phyloP scores from a whole-genome alignment of 2,797 vertebrate species.

The Sternarchorhynchus goeldii region DNA sequence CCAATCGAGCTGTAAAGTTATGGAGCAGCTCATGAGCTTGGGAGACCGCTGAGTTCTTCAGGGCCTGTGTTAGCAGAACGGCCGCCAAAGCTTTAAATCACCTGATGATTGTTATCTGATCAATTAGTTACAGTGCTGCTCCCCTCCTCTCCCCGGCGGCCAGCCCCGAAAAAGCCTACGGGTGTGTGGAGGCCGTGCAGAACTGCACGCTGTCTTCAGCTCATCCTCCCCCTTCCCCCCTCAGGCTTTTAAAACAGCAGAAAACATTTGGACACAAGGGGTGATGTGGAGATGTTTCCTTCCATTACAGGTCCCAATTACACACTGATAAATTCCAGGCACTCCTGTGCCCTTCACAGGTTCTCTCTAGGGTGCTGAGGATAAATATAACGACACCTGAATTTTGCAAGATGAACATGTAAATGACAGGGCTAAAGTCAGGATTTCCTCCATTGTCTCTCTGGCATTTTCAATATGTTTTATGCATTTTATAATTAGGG shows the following conservation, averaged over 20 bases:
- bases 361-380: constrained; percentile 45
- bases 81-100: constrained; percentile 34
- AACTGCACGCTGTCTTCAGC: neutral
- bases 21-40: constrained; percentile 21
- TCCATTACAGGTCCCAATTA: constrained; percentile 31
- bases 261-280: constrained; percentile 4
- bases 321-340: constrained; percentile 43
- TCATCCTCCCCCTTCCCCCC: neutral
- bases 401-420: constrained; percentile 75
- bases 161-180: constrained; percentile 23
- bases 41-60: constrained; percentile 36
- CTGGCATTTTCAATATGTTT: constrained; percentile 72
- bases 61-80: constrained; percentile 15
- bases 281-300: constrained; percentile 17
- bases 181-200: constrained; percentile 30
- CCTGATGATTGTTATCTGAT: constrained; percentile 52
- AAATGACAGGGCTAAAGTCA: constrained; percentile 78
- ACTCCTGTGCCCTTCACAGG: constrained; percentile 2
- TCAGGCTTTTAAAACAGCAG: constrained; percentile 47
- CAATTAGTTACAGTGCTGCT: constrained; percentile 48
- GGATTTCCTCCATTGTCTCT: constrained; percentile 72
- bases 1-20: constrained; percentile 15
- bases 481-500: constrained; percentile 79
- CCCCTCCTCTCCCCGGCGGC: neutral
- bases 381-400: constrained; percentile 74